A percentile compares a stretch with the other conserved stretches of the same genome.
Conservation (phyloP, 2,113 vertebrate species). For the Acrocephalus kingi region DNA sequence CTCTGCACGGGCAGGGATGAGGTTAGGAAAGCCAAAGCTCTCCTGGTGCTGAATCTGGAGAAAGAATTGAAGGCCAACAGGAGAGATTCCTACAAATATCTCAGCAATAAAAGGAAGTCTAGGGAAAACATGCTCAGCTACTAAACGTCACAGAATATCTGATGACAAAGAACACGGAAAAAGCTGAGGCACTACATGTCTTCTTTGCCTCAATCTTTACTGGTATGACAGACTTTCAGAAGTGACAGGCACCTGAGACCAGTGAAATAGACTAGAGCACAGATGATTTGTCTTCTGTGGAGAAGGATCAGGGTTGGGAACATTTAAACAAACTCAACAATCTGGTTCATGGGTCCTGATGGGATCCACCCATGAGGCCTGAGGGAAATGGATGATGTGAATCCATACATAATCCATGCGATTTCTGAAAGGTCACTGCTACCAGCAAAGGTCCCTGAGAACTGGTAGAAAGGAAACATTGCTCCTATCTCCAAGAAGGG, state of each 20-base stretch:
- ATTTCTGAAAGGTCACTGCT: not conserved
- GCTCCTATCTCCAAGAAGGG: not conserved
- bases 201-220: not conserved
- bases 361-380: not conserved
- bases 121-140: not conserved
- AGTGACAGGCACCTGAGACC: not conserved
- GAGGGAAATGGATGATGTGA: not conserved
- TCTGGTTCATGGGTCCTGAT: not conserved
- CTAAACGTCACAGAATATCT: not conserved
- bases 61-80: not conserved
- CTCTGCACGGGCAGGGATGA: not conserved
- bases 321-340: not conserved
- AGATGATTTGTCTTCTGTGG: not conserved
- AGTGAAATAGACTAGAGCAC: not conserved
- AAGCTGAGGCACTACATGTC: not conserved
- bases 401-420: not conserved
- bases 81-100: not conserved
- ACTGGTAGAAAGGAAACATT: not conserved
- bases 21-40: not conserved
- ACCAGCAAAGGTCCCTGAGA: not conserved
- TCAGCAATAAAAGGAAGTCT: not conserved
- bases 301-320: not conserved
- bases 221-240: not conserved
- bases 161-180: not conserved
- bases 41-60: not conserved